Evolutionary conservation across 2,888 invertebrate species (phyloP), one percentile per base, ranked within the genome.

Genomic region (Cyrtodaria siliqua): DNA sequence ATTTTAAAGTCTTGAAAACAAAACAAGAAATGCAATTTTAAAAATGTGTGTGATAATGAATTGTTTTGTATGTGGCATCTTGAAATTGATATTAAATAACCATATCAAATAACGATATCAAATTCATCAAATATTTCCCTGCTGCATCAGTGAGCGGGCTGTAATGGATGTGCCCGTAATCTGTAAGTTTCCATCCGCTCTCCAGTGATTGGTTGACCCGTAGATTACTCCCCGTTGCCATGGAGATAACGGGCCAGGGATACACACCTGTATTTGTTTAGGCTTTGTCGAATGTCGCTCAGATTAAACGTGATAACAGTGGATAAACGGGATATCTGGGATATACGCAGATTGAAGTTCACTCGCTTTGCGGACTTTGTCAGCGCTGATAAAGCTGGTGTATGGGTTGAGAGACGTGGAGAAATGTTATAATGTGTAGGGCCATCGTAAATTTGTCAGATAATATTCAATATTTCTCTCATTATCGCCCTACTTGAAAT

Each of bases 181-280:
- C 78, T 68, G 56, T 24, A 24, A 47, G 72, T 63, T 59, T 69
- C 61, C 42, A 38, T 62, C 62, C 29, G 27, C 64, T 44, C n/a
- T 6, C 12, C 27, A 33, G 40, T 74, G 66, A 79, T 79, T 79
- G 79, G 79, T 26, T 50, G 33, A 24, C 14, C 49, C 20, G 29
- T 57, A 67, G 67, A 67, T 67, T 67, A 67, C 33, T 33, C 24
- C 29, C 18, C n/a, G 75, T 79, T 79, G 71, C 75, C 72, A 56
- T 52, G 75, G 75, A 67, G 71, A 79, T 64, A 44, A 59, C 55
- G 29, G 68, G 55, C 50, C 38, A 61, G 18, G 27, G 61, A 61
- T 69, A 68, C 71, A 75, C 79, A 79, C 79, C 79, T 79, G 74
- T 79, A 73, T 79, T 79, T 79, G 62, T 61, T 64, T 64, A 60